Evolutionary conservation across 2,888 invertebrate species (phyloP).

Genomic region (Cyaniris semiargus): DNA sequence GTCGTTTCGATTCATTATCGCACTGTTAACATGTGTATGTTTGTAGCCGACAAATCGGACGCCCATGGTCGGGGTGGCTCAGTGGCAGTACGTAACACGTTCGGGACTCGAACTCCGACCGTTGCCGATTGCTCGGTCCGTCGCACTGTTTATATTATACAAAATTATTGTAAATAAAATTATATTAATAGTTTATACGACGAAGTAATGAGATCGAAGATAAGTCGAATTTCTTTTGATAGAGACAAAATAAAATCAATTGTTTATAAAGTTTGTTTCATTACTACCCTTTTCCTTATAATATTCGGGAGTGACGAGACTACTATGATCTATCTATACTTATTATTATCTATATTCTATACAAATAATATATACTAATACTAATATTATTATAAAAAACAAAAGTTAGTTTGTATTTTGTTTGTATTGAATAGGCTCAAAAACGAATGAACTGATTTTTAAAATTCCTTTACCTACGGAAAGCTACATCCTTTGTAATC

Average conservation of each 20-base stretch:
- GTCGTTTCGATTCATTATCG: not conserved
- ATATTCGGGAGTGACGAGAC: not conserved
- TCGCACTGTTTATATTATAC: conserved; percentile 47
- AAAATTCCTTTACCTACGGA: too few species aligned
- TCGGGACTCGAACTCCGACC: conserved; percentile 25
- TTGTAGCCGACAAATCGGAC: not conserved
- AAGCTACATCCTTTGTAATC: too few species aligned
- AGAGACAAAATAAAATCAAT: conserved; percentile 74
- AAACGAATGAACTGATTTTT: too few species aligned
- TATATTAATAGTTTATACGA: conserved; percentile 70
- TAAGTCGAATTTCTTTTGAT: conserved; percentile 78
- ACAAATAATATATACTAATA: too few species aligned
- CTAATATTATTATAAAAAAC: too few species aligned
- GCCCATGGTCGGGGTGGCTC: not conserved
- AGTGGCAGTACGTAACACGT: conserved; percentile 13
- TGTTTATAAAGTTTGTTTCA: conserved; percentile 55
- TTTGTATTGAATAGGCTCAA: too few species aligned
- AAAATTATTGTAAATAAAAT: conserved; percentile 55
- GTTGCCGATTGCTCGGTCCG: conserved; percentile 38
- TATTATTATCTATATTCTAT: too few species aligned
- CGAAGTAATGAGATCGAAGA: conserved; percentile 66
- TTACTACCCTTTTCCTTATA: not conserved
- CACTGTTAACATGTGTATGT: not conserved
- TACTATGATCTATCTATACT: too few species aligned
- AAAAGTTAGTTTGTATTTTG: too few species aligned